Evolutionary conservation across 2,888 invertebrate species (phyloP), one percentile per base, ranked within the genome.

Genomic region (Priocnemis perturbator): DNA sequence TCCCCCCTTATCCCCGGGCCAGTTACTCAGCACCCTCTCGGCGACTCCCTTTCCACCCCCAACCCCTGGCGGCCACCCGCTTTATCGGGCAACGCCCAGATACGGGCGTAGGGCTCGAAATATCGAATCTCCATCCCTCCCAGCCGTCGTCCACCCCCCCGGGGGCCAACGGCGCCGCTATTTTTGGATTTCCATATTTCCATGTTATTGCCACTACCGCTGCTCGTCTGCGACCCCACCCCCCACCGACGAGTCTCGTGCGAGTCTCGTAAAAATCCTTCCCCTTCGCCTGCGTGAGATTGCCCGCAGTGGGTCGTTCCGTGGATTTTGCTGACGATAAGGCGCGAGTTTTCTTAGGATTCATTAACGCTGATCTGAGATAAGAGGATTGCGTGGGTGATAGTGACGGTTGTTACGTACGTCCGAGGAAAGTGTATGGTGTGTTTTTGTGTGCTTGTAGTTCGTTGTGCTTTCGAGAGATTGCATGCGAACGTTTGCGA

Each of bases 31-130:
- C 26, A 56, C 56, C 56, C 26, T 23, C 56, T 37, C 37, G 11
- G 14, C 17, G 17, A 56, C 17, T 7, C 37, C 19, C 37, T 23
- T 17, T 26, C 56, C 37, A 56, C 56, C 37, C 56, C 26, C 56
- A 30, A 20, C 20, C 3, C 21, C 45, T 17, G 30, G 21, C 58
- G n/a, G 44, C 58, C 58, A 71, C 58, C 66, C 69, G 73, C 67
- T 74, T 83, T 81, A 80, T 81, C 81, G 78, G 83, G 76, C 83
- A 83, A 84, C 82, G 84, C 83, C 83, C 83, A 82, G 81, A 80
- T 80, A 73, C 76, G 69, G 65, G 67, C 73, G 73, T 64, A 74
- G 71, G 67, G 70, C 79, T 76, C 78, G 76, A 78, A 78, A 78
- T 71, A 72, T 76, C 76, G 71, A 68, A 78, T 73, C 73, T 72